A percentile compares a stretch with the other conserved stretches of the same genome.
These are phyloP conservation scores for Drosophila teissieri DNA, from an alignment of 1,140 invertebrate genomes.

Conservation along the genomic window DNA sequence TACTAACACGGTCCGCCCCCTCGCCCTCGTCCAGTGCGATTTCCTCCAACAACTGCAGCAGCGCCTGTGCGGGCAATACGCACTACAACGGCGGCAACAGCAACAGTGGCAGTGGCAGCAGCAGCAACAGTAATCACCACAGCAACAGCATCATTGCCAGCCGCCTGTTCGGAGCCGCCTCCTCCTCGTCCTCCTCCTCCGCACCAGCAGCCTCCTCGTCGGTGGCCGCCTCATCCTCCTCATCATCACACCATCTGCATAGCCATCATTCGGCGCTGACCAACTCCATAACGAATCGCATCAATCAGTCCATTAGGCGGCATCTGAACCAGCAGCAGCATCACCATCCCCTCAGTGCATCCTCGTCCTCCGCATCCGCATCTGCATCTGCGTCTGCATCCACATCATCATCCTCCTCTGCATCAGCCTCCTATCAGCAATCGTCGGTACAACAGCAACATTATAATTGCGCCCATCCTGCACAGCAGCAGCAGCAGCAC, in stretches of 20 bases:
- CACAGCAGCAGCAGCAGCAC: slow-evolving; percentile 46
- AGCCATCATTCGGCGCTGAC: slow-evolving; percentile 80
- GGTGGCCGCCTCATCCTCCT: slow-evolving; percentile 30
- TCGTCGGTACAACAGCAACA: slow-evolving; percentile 61
- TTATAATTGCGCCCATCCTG: slow-evolving; percentile 66
- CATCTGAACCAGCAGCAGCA: slow-evolving; percentile 83
- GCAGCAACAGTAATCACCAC: slow-evolving; percentile 38
- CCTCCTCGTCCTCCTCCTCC: slow-evolving; percentile 44
- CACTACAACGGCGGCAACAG: slow-evolving; percentile 71
- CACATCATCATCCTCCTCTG: slow-evolving; percentile 40
- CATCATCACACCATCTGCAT: slow-evolving; percentile 68
- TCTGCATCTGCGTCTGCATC: slow-evolving; percentile 12
- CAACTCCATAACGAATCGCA: slow-evolving; percentile 83
- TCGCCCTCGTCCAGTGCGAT: slow-evolving; percentile 32
- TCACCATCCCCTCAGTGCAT: slow-evolving; percentile 59
- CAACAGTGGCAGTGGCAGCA: slow-evolving; percentile 32
- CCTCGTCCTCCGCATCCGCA: slow-evolving; percentile 26
- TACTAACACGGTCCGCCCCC: slow-evolving; percentile 69
- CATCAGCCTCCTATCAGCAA: slow-evolving; percentile 56
- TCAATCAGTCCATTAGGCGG: slow-evolving; percentile 80
- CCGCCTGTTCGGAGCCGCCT: slow-evolving; percentile 63
- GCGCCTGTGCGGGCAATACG: slow-evolving; percentile 74
- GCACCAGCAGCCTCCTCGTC: slow-evolving; percentile 37
- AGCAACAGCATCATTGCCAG: slow-evolving; percentile 76
- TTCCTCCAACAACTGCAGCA: slow-evolving; percentile 74